Base-by-base conservation (phyloP, 2,888 invertebrate genomes). In the Eupelmus urozonus region DNA sequence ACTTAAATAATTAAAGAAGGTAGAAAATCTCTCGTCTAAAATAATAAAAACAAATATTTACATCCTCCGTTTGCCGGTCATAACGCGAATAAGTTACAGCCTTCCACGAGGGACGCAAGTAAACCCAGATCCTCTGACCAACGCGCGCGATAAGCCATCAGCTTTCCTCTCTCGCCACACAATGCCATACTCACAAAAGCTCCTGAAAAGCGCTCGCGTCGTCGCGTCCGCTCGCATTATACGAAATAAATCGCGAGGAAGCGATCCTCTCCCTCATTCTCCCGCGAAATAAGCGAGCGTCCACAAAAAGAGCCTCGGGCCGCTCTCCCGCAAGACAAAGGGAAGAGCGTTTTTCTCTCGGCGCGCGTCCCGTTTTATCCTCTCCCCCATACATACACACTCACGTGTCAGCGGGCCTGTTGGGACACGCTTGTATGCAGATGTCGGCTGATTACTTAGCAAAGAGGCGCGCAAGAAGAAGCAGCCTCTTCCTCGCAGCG, bases 361-460 rank as follows among this genome's bases (percentile, higher is more conserved):
- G 9, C 25, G 11, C 49, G 62, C 18, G 13, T 45, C 9, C 45
- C 45, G 45, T 45, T 45, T 45, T 45, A 45, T 45, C 2, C 13
- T 7, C 45, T 16, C 2, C 13, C 16, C 7, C 9, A 20, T 18
- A 53, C n/a, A 45, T 13, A 45, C 20, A 27, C 40, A 13, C 70
- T 62, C 66, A 66, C 78, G 62, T 78, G 78, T 75, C 75, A 76
- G 34, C 49, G 62, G 16, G 51, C 25, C 53, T 60, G 75, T 55
- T 51, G 67, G 53, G 76, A 69, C 34, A 23, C 77, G 78, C 83
- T 85, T 84, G 84, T 85, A 86, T 86, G 85, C 84, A 86, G 85
- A 86, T 84, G 82, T 74, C 78, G 74, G 74, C 74, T 78, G 78
- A 78, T 75, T 78, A 71, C 78, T 78, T 29, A 59, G 18, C 23